A percentile compares a stretch with the other conserved stretches of the same genome.
Evolutionary conservation across 1,140 invertebrate species (phyloP).

Genomic region (Asbolus verrucosus): DNA sequence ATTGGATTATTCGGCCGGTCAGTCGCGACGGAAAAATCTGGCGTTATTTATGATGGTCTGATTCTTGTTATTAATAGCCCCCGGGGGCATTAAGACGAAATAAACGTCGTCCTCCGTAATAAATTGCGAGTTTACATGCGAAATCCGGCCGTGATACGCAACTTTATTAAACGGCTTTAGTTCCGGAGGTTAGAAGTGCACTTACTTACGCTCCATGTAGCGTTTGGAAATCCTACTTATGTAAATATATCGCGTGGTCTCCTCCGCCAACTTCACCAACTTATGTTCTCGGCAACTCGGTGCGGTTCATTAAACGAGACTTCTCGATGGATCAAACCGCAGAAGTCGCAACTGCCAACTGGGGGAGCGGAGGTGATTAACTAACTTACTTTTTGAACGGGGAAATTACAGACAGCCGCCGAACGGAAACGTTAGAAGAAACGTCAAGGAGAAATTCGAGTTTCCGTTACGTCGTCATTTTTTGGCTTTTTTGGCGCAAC

Average conservation of each 20-base stretch:
- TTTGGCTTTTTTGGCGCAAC: no score
- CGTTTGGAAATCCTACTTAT: slow-evolving; percentile 26
- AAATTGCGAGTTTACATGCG: slow-evolving; percentile 19
- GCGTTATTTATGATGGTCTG: slow-evolving; percentile 28
- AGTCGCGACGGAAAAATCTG: slow-evolving; percentile 18
- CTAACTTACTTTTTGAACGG: no score
- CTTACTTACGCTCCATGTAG: slow-evolving; percentile 2
- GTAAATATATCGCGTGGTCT: slow-evolving; percentile 32
- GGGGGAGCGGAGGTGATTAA: no score
- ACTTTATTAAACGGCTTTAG: slow-evolving; percentile 21
- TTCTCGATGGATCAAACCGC: slow-evolving; percentile 14
- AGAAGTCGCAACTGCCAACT: slow-evolving; percentile 19
- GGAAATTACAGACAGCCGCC: no score
- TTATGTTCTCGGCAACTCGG: slow-evolving; percentile 6
- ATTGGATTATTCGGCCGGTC: not conserved
- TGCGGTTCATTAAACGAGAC: slow-evolving; percentile 30
- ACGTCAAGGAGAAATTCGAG: no score
- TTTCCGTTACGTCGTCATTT: no score
- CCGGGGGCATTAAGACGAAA: slow-evolving; percentile 25
- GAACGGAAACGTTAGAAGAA: no score
- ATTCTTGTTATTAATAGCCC: slow-evolving; percentile 27
- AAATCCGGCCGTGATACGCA: slow-evolving; percentile 17
- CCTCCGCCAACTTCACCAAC: slow-evolving; percentile 24
- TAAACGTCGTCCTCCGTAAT: slow-evolving; percentile 17
- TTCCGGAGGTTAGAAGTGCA: slow-evolving; percentile 11